Evolutionary conservation across 2,797 vertebrate genomes (phyloP).

Genomic region (Hypotaenidia philippensis): DNA sequence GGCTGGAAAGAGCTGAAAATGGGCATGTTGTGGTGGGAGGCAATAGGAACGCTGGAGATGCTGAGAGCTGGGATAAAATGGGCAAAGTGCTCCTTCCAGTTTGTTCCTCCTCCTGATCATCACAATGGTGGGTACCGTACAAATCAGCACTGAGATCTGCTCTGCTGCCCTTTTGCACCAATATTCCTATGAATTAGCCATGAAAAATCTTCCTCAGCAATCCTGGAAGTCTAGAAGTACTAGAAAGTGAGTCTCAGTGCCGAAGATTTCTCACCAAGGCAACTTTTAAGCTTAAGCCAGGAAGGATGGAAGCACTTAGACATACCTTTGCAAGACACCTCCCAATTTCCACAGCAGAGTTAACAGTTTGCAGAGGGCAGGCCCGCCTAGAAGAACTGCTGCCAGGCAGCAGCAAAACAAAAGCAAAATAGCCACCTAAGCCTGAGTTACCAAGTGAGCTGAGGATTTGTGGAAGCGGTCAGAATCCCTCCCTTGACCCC

Average conservation of each 20-base stretch:
- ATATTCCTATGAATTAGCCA: neutral
- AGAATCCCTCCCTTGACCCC: neutral
- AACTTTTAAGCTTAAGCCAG: neutral
- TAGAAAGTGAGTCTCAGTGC: neutral
- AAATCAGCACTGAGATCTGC: neutral
- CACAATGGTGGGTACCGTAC: fast-evolving
- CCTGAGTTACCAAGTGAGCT: neutral
- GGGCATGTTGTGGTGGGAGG: neutral
- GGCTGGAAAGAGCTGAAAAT: neutral
- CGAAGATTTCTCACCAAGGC: neutral
- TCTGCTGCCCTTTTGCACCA: neutral
- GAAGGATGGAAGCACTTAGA: neutral
- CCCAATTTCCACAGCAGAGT: neutral
- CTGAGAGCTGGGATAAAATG: neutral
- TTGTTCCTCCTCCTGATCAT: neutral
- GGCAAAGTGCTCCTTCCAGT: neutral
- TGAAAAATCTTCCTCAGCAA: neutral
- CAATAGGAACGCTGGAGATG: neutral
- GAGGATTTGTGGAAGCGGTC: neutral
- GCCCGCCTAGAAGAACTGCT: neutral
- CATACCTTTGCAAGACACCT: neutral
- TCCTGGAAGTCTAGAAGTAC: neutral
- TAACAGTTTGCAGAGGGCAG: neutral
- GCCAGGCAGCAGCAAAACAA: neutral
- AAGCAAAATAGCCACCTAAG: neutral